Conservation (phyloP, 2,113 vertebrate species). For the Neotoma lepida region DNA sequence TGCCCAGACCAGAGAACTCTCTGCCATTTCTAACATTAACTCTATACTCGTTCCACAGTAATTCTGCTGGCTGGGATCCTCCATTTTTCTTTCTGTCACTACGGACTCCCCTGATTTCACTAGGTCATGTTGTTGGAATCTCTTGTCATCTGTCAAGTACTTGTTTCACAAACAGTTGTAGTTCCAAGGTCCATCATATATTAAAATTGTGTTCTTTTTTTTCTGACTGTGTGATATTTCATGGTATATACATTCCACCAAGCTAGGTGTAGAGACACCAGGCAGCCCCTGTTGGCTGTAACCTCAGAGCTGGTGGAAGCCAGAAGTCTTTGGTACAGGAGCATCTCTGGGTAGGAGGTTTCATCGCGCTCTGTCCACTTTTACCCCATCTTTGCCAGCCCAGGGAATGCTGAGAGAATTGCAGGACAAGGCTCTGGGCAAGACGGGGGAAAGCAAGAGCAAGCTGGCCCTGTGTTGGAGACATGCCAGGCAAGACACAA, state of each 20-base stretch:
- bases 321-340: neutral
- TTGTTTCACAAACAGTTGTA: neutral
- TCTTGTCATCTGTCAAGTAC: neutral
- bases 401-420: neutral
- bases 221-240: neutral
- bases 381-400: neutral
- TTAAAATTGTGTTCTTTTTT: neutral
- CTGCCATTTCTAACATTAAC: accelerated
- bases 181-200: accelerated
- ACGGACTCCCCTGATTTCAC: accelerated
- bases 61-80: too few relatives aligned
- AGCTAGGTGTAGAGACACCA: neutral
- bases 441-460: neutral
- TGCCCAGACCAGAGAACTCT: accelerated
- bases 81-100: neutral
- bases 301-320: neutral
- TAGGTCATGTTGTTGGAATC: accelerated
- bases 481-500: neutral
- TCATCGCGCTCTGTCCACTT: neutral
- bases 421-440: neutral
- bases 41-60: neutral
- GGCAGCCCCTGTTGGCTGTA: neutral
- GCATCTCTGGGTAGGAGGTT: neutral
- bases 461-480: neutral
- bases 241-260: accelerated